Base-by-base conservation (phyloP, 2,888 invertebrate genomes). In the Capitulum mitella region DNA sequence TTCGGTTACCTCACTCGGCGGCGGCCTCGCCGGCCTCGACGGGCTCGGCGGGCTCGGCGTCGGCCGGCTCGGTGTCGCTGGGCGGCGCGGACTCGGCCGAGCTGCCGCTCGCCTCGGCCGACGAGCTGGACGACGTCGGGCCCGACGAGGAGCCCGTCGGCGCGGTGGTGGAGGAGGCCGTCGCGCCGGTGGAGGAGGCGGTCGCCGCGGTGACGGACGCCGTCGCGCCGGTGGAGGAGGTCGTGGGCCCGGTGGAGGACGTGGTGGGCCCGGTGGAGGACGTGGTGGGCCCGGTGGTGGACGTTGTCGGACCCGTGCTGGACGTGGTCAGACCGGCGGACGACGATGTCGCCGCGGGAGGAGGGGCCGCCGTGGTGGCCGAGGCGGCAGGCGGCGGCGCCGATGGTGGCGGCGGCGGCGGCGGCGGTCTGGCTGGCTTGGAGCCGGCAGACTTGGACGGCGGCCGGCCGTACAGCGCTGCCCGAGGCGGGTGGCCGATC, bases 401-500 rank as follows among this genome's bases (percentile, higher is more conserved):
- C 10, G 70, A 40, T 1, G 40, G 37, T 8, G 70, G 26, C 26
- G 70, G 70, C 37, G 12, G 22, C 8, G 70, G 37, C 37, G 22
- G 37, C n/a, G 54, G 54, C 54, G 54, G n/a, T 29, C n/a, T 58
- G 58, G 58, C n/a, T 10, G 58, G n/a, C 10, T 37, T 26, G 40
- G 70, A 70, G 26, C 26, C 26, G 26, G 37, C 26, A 0, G 22
- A 10, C 1, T 26, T 37, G 6, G 58, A 58, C 40, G 70, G 70
- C 2, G 70, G 70, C 3, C 19, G 22, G 40, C 70, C 70, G 40
- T 70, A 70, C 34, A 70, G 29, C 22, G 70, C 70, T 26, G 70
- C 70, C 8, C 70, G 70, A 8, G 70, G 70, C 40, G 70, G 70
- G 70, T 40, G 70, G 26, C 70, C 70, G 70, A 70, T 70, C 70